Base-by-base conservation (phyloP, 2,888 invertebrate species). In the Drosophila vallismaia region DNA sequence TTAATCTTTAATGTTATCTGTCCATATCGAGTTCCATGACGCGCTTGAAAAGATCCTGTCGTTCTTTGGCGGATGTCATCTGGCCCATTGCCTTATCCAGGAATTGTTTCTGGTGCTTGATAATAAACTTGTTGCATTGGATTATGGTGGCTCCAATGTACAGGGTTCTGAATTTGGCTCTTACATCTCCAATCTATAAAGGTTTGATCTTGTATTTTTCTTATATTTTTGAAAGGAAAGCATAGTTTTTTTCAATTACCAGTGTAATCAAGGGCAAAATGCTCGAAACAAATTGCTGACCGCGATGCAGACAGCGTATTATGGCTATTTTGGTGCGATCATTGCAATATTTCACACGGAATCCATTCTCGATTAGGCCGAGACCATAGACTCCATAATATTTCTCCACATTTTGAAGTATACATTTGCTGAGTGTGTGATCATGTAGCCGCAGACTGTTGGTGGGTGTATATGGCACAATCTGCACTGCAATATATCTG, bases 291-390 rank as follows among this genome's bases (percentile, higher is more conserved):
- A 95, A 94, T 83, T 92, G 93, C 86, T 97, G 96, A 3, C 96
- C 95, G 0, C 95, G 95, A 89, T 96, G 96, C 53, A 96, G 92
- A 14, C 93, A 93, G 83, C 95, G 93, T 52, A 97, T 92, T 33
- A 97, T 93, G 0, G 95, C 95, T 78, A 96, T 94, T 92, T 94
- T 93, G 0, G 96, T 96, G 64, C 93, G 93, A 75, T 94, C 93
- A 91, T 96, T 96, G 87, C 95, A 95, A 91, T 97, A 96, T 92
- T 96, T 96, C 26, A 95, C 94, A 88, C 93, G 92, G 82, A 96
- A 95, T 26, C 96, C 96, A 59, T 94, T 92, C 85, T 93, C 94
- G 6, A 95, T 93, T 1, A 95, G 93, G 7, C 95, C 96, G 33
- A 93, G 91, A 8, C 96, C 97, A 89, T 94, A 96, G 86, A 96